Evolutionary conservation across 2,113 vertebrate species (phyloP).

Genomic region (Equus quagga): DNA sequence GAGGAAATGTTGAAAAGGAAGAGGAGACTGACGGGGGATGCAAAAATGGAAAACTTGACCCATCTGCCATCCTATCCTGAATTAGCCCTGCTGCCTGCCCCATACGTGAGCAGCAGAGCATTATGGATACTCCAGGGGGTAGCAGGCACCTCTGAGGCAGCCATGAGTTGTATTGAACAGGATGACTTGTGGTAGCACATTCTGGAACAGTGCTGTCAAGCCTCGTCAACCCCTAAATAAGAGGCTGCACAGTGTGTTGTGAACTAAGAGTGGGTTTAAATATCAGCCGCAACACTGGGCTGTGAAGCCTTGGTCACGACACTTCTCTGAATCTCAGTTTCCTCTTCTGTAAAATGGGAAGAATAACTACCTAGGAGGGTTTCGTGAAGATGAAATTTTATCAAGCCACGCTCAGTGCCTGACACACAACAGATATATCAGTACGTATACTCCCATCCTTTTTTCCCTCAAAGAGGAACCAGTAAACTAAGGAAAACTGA

Average conservation of each 20-base stretch:
- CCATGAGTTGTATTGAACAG: background rate
- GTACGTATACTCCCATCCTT: background rate
- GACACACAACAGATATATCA: background rate
- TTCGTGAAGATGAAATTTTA: background rate
- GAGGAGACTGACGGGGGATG: background rate
- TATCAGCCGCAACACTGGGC: background rate
- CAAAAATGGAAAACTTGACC: background rate
- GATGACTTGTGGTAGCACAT: background rate
- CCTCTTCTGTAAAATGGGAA: background rate
- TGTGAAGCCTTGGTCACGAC: background rate
- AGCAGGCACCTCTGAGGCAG: background rate
- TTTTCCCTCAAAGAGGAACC: background rate
- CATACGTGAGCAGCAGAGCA: too few species aligned
- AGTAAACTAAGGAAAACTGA: background rate
- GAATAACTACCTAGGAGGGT: background rate
- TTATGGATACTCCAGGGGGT: fast-evolving
- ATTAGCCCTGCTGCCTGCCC: background rate
- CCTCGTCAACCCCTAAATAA: background rate
- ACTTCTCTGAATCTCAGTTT: background rate
- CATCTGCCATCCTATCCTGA: background rate
- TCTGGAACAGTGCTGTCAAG: background rate
- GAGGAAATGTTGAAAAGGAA: background rate
- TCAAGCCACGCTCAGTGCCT: background rate
- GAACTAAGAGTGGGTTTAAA: background rate
- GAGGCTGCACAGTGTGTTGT: background rate